Base-by-base conservation (phyloP, 2,888 invertebrate species). In the Eucera pruinosa region DNA sequence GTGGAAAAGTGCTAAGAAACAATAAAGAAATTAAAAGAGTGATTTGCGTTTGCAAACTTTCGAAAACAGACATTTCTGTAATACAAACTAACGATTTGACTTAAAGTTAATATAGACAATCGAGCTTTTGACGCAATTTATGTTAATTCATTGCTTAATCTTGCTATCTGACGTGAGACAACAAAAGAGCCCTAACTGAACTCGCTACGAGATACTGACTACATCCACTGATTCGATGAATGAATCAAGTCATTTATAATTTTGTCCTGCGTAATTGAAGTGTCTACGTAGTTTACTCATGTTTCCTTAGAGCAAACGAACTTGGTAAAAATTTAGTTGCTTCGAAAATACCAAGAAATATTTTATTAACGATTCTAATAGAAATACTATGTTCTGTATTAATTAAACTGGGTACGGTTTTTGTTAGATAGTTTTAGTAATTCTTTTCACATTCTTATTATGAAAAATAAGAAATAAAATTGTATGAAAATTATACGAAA, bases 71-170 rank as follows among this genome's bases (percentile, higher is more conserved):
- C 30, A 39, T 13, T 62, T 69, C 54, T 69, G 54, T 69, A 30
- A 69, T 69, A 62, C 30, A 69, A 69, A 69, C 20, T 39, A 54
- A 58, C 39, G 36, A 6, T 9, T 5, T 5, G 33, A 5, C 33
- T 33, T 54, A 25, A 45, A 61, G n/a, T 30, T 39, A 50, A 39
- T 50, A 9, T 18, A 27, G 52, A 36, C 45, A 41, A 61, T 54
- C 60, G 48, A 58, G 60, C 23, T 68, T 60, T 60, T 68, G 50
- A 33, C 33, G 18, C 39, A 41, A 23, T 60, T 50, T 60, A 33
- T 61, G 62, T 55, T 62, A 62, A 69, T 69, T 62, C 54, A 69
- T 62, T 54, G 54, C 36, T 69, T 68, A 68, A 68, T 68, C 61
- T 45, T 27, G 43, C 50, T 68, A 60, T 48, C 41, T 60, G 30